phyloP scores from a whole-genome alignment of 2,797 vertebrate genomes.

The Rhabdomys pumilio region DNA sequence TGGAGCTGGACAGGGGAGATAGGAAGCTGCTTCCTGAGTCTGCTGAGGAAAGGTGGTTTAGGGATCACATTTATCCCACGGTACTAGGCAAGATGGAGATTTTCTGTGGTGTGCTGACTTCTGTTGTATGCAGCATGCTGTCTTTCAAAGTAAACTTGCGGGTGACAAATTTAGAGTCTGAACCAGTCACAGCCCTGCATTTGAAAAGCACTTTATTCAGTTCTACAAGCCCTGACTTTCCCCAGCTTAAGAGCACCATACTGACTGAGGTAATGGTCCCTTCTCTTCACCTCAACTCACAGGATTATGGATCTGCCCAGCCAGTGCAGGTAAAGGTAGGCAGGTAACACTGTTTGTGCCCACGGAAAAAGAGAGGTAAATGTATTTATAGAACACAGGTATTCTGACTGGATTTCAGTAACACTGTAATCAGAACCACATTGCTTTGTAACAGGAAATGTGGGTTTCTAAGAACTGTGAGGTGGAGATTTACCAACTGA shows the following conservation, averaged over 20 bases:
- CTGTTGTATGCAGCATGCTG: not conserved
- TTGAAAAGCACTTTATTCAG: conserved; percentile 14
- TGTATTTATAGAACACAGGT: conserved; percentile 48
- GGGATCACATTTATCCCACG: not conserved
- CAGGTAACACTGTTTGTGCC: not conserved
- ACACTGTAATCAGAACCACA: conserved; percentile 81
- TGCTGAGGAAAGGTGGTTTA: not conserved
- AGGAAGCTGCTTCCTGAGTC: not conserved
- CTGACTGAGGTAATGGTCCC: not conserved
- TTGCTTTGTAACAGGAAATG: conserved; percentile 73
- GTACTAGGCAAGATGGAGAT: not conserved
- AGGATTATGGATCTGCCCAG: not conserved
- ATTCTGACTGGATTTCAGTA: conserved; percentile 54
- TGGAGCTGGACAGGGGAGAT: not conserved
- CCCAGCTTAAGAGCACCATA: not conserved
- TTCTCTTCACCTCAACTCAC: not conserved
- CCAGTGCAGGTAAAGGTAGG: not conserved
- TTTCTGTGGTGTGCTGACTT: not conserved
- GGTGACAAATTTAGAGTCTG: conserved; percentile 21
- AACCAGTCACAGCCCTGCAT: not conserved
- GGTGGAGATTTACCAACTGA: conserved; percentile 81
- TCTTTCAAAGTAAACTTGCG: conserved; percentile 31
- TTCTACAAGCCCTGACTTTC: conserved; percentile 9
- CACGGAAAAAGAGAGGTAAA: conserved; percentile 11
- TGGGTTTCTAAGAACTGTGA: conserved; percentile 75